Base-by-base conservation (phyloP, 2,888 invertebrate genomes). In the Cosmorhoe ocellata region DNA sequence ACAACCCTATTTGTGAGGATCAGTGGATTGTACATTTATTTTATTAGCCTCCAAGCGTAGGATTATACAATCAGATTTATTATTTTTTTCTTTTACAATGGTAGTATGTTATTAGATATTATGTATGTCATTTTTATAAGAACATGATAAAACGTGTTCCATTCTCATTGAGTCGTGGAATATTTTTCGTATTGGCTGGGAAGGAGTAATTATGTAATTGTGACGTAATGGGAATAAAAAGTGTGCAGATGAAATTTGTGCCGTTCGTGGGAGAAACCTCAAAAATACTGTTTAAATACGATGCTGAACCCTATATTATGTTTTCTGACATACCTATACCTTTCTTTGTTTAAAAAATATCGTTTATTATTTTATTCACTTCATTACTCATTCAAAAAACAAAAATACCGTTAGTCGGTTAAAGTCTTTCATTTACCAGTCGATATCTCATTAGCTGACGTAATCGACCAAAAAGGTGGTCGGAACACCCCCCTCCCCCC, bases 361-460 rank as follows among this genome's bases (percentile, higher is more conserved):
- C 6, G 30, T 9, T n/a, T n/a, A n/a, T n/a, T n/a, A n/a, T n/a
- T n/a, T n/a, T n/a, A n/a, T n/a, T n/a, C n/a, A n/a, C n/a, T n/a
- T n/a, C n/a, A n/a, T n/a, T 27, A 11, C 32, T 30, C 27, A 30
- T 30, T 38, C 26, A 27, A 36, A 31, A 30, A 44, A 40, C 24
- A 41, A 41, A 37, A 36, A 24, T 30, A 32, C 27, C 12, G 33
- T n/a, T 36, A 27, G 37, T 36, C 27, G 22, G 26, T 33, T 43
- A n/a, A 42, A 51, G 36, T 41, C 53, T 58, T 51, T 50, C 46
- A 56, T 50, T 51, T 45, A 11, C 37, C 43, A 48, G 50, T 60
- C 59, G 55, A 72, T 74, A 73, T 65, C 66, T 74, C 67, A 73
- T 74, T 71, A 71, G 42, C 50, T 36, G 43, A 50, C 45, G 40